These are phyloP conservation scores for Ecdyonurus torrentis DNA, from an alignment of 2,888 invertebrate species.

Conservation along the genomic window DNA sequence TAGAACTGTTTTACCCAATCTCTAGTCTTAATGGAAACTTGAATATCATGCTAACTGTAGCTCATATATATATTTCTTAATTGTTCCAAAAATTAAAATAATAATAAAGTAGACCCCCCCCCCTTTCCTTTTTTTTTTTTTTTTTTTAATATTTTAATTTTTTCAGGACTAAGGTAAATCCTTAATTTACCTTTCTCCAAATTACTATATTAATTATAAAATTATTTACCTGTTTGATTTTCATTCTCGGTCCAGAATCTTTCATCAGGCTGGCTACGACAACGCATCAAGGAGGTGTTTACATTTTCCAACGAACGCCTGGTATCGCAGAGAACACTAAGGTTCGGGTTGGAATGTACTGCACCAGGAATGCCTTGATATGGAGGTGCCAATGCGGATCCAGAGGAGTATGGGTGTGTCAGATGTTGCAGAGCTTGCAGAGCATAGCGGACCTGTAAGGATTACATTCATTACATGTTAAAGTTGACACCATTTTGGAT, in stretches of 20 bases:
- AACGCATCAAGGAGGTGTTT: conserved; percentile 9
- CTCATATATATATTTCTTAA: not conserved
- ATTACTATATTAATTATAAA: not conserved
- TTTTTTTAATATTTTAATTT: no score
- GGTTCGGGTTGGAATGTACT: conserved; percentile 70
- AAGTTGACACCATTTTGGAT: no score
- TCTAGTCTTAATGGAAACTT: no score
- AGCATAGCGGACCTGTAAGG: conserved; percentile 69
- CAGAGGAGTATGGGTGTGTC: conserved; percentile 44
- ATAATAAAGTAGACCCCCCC: not conserved
- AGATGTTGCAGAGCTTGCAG: conserved; percentile 72
- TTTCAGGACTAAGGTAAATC: no score
- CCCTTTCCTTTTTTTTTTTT: no score
- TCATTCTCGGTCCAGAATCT: conserved; percentile 1
- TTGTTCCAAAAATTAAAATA: not conserved
- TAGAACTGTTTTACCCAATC: no score
- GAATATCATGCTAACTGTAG: no score
- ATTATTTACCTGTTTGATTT: not conserved
- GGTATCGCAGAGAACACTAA: conserved; percentile 21
- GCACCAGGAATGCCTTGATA: no score
- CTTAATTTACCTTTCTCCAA: no score
- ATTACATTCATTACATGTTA: no score
- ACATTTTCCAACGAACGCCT: no score
- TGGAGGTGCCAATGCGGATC: no score
- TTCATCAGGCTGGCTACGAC: not conserved